Base-by-base conservation (phyloP, 2,797 vertebrate genomes). In the Rousettus madagascariensis region DNA sequence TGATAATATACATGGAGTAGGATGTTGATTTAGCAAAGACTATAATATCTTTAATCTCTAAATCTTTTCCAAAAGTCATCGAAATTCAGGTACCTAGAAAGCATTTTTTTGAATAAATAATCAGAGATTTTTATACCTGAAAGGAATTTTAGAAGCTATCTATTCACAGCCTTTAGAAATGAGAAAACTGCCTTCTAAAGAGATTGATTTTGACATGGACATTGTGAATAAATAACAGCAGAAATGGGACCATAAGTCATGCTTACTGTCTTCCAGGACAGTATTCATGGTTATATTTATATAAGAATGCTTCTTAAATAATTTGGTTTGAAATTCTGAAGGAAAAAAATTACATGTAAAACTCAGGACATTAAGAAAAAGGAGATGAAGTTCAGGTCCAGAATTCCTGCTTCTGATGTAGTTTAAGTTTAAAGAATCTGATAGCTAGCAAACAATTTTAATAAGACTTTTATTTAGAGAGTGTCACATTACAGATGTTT, bases 21-120 rank as follows among this genome's bases (percentile, higher is more conserved):
- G 8, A 74, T 65, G 8, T 49, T 84, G 16, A 36, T 85, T 86
- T 33, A 89, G 36, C 1, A 19, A 95, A 91, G 24, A 46, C 2
- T 86, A 33, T 15, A 88, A 46, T 72, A 80, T 92, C 57, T 91
- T 65, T 72, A 19, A 55, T 72, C 5, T 57, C 1, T 33, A 78
- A 80, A 17, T 77, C 2, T 41, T 74, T 78, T 68, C 55, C 19
- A 24, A 83, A 86, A 68, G 7, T 68, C 86, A 28, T 4, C 68
- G 26, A 75, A 86, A 87, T 69, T 38, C 36, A 85, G 77, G 19
- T 90, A 88, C 38, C 33, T 84, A 80, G 26, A 7, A 85, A 93
- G 8, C 43, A 88, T 69, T 78, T 79, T 86, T 15, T 93, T 85
- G 28, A 49, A 90, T 90, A 92, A 90, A 78, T 51, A 72, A 96